phyloP scores from a whole-genome alignment of 2,113 vertebrate genomes.

The Heterotilapia buettikoferi region DNA sequence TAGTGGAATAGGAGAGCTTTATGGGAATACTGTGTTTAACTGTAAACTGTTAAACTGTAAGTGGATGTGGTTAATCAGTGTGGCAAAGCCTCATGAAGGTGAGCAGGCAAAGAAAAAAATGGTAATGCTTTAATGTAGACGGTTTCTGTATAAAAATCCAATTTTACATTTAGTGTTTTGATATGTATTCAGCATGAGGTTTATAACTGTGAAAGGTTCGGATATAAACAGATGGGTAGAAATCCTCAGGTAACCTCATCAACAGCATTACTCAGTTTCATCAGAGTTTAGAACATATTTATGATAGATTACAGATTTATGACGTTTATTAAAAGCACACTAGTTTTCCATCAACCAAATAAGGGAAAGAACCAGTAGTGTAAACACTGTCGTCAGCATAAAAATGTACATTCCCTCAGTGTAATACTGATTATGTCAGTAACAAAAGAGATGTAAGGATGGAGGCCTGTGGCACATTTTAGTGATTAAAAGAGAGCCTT shows the following conservation, averaged over 20 bases:
- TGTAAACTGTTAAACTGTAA: background rate
- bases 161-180: background rate
- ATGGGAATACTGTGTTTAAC: background rate
- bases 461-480: background rate
- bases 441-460: background rate
- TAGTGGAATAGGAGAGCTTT: background rate
- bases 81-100: background rate
- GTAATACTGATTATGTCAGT: background rate
- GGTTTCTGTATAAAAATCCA: background rate
- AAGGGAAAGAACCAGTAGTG: background rate
- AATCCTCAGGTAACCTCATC: background rate
- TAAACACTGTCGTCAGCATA: background rate
- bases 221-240: background rate
- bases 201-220: background rate
- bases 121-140: background rate
- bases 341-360: background rate
- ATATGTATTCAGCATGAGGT: background rate
- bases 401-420: background rate
- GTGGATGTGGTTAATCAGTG: background rate
- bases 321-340: background rate
- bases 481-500: background rate
- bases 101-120: background rate
- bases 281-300: background rate
- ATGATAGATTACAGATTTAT: background rate
- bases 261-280: background rate